Evolutionary conservation across 2,888 invertebrate species (phyloP).

Genomic region (Pyrrhosoma nymphula): DNA sequence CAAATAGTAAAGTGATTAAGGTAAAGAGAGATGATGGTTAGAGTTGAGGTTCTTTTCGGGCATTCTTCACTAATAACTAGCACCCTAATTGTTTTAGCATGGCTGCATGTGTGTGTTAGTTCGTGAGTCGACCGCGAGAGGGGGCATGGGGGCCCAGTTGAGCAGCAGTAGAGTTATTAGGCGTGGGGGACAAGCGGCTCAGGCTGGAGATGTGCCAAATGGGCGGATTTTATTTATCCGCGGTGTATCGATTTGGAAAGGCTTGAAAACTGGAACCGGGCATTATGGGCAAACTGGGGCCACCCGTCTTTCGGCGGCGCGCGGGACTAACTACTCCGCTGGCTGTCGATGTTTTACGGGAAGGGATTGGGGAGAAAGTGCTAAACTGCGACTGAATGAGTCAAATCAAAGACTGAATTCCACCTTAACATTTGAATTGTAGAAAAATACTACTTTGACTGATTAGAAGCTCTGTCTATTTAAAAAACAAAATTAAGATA

Average conservation of each 20-base stretch:
- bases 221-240: slow-evolving; percentile 40
- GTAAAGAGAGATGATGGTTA: not conserved
- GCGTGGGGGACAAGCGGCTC: not conserved
- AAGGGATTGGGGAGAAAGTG: not conserved
- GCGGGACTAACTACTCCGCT: not conserved
- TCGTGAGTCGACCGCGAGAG: not conserved
- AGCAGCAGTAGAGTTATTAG: not conserved
- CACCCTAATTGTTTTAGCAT: too few species aligned
- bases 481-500: too few species aligned
- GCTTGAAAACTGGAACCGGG: slow-evolving; percentile 43
- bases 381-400: not conserved
- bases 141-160: not conserved
- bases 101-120: too few species aligned
- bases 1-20: too few species aligned
- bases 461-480: too few species aligned
- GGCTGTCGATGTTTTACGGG: not conserved
- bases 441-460: too few species aligned
- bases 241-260: slow-evolving; percentile 42
- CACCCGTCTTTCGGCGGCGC: not conserved
- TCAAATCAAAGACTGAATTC: too few species aligned
- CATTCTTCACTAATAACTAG: too few species aligned
- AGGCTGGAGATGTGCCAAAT: slow-evolving; percentile 35
- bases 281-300: not conserved
- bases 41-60: not conserved
- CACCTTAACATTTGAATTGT: too few species aligned